These are phyloP conservation scores for Acrocyrtus sp. DNA, from an alignment of 2,888 invertebrate species.

Conservation along the genomic window DNA sequence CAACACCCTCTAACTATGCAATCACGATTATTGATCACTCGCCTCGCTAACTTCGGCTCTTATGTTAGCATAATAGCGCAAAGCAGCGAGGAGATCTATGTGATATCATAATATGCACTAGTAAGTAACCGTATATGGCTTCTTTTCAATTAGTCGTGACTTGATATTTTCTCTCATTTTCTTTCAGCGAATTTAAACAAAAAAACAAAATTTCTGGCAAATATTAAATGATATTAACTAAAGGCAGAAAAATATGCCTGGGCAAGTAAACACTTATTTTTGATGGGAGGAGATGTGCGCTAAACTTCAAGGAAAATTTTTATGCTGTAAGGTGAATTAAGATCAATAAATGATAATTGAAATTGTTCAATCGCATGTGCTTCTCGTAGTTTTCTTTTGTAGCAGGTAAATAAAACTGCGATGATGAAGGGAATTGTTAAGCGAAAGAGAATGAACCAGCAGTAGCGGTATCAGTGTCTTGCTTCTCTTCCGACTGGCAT, in stretches of 20 bases:
- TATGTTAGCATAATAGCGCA: no score
- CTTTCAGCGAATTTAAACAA: constrained; percentile 29
- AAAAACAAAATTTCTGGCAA: no score
- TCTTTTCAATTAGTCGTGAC: constrained; percentile 61
- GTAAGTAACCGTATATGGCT: constrained; percentile 49
- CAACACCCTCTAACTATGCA: background rate
- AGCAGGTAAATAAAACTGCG: no score
- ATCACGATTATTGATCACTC: background rate
- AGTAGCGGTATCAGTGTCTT: background rate
- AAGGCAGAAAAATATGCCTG: no score
- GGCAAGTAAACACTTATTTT: no score
- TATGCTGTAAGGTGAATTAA: background rate
- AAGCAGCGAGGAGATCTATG: background rate
- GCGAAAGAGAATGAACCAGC: background rate
- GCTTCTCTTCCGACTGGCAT: background rate
- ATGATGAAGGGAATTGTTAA: no score
- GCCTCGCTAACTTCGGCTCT: no score
- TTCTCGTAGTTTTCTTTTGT: no score
- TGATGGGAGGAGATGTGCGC: no score
- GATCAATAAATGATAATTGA: background rate
- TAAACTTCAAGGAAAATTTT: no score
- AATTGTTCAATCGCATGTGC: background rate
- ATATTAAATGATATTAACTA: no score
- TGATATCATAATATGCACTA: constrained; percentile 11
- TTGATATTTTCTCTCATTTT: constrained; percentile 44